These are phyloP conservation scores for Lepisosteus oculatus DNA, from an alignment of 2,113 vertebrate genomes.

Conservation along the genomic window DNA sequence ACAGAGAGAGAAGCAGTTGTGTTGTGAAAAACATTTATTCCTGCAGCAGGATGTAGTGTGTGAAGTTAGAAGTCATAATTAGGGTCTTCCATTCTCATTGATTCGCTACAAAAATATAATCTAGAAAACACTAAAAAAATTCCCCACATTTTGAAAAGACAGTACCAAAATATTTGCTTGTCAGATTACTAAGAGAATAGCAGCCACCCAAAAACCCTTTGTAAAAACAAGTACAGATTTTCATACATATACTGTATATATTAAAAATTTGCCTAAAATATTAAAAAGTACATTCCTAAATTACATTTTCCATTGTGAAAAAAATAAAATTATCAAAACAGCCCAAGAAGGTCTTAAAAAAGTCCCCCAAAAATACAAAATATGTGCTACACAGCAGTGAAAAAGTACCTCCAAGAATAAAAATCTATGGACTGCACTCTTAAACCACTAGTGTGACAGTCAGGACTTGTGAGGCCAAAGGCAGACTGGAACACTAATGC, in stretches of 20 bases:
- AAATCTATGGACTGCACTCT: constrained; percentile 55
- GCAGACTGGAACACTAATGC: constrained; percentile 68
- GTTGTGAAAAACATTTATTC: constrained; percentile 54
- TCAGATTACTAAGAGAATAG: constrained; percentile 60
- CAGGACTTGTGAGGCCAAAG: constrained; percentile 48
- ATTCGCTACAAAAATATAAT: constrained; percentile 75
- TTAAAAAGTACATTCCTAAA: constrained; percentile 71
- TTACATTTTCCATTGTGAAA: constrained; percentile 51
- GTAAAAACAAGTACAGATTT: constrained; percentile 63
- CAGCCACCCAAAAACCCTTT: constrained; percentile 72
- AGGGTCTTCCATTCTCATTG: constrained; percentile 51
- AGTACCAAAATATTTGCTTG: constrained; percentile 74
- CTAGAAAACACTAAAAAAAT: constrained; percentile 49
- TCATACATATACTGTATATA: constrained; percentile 57
- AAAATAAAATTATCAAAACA: constrained; percentile 47
- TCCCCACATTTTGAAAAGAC: constrained; percentile 61
- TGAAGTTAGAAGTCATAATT: constrained; percentile 57
- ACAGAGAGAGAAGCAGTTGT: constrained; percentile 24
- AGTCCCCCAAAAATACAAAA: constrained; percentile 47
- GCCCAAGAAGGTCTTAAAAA: constrained; percentile 36
- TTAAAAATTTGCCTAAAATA: constrained; percentile 75
- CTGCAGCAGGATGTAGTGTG: constrained; percentile 60
- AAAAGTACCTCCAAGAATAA: constrained; percentile 78
- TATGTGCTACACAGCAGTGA: constrained; percentile 52
- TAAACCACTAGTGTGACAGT: constrained; percentile 20